Percentiles rank a stretch among this genome's conserved stretches.
Evolutionary conservation across 2,113 vertebrate genomes (phyloP).

Genomic region (Hystrix brachyura): DNA sequence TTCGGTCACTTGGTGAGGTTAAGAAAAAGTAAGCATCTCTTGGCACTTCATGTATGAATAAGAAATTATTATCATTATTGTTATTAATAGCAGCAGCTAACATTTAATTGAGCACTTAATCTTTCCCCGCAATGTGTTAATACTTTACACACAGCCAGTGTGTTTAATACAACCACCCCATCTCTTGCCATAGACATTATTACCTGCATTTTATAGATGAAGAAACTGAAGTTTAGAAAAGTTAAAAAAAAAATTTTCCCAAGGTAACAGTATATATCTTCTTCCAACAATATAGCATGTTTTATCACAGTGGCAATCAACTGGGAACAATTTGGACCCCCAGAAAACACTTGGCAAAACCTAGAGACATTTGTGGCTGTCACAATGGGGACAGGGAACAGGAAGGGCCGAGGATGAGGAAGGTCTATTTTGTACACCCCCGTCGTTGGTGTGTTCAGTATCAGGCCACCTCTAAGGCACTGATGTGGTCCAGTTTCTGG

Average conservation of each 20-base stretch:
- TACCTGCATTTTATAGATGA: neutral
- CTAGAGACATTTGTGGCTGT: neutral
- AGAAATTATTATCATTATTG: conserved; percentile 19
- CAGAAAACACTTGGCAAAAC: neutral
- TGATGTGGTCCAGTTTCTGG: neutral
- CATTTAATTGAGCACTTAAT: conserved; percentile 26
- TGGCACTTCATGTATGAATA: neutral
- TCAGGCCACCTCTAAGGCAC: neutral
- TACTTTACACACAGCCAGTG: neutral
- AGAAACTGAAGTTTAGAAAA: neutral
- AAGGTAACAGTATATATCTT: neutral
- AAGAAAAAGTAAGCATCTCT: conserved; percentile 6
- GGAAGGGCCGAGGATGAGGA: no score
- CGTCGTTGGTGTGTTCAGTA: neutral
- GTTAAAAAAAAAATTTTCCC: conserved; percentile 24
- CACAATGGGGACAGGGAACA: neutral
- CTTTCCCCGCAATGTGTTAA: neutral
- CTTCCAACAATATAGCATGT: neutral
- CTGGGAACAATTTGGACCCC: neutral
- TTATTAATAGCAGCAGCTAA: neutral
- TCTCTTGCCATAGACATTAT: neutral
- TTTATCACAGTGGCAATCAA: neutral
- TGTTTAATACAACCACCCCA: neutral
- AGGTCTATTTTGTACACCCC: neutral
- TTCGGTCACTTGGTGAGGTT: neutral